Evolutionary conservation across 1,140 invertebrate genomes (phyloP), one percentile per base, ranked within the genome.

Genomic region (Prorops nasuta): DNA sequence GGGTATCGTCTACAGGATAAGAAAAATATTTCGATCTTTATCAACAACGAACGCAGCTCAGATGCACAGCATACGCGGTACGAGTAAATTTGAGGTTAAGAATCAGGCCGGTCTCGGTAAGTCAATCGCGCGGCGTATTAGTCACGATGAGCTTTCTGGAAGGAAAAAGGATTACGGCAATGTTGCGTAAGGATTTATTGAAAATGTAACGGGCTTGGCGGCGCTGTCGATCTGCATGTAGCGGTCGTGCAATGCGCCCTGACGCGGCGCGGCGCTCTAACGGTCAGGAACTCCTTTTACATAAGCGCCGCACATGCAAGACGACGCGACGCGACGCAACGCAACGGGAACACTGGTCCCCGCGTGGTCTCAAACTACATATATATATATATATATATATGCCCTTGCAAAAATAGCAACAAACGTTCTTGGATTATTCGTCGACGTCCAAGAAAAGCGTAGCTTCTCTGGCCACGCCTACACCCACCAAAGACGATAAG

Each of bases 241-340:
- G 55, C 60, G 59, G 58, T 54, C 47, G 17, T 12, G n/a, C n/a
- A n/a, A n/a, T n/a, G n/a, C n/a, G n/a, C n/a, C n/a, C n/a, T n/a
- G n/a, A n/a, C n/a, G 4, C 51, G 50, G 52, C 59, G 43, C 54
- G 53, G 56, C 46, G 60, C 37, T 55, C 59, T 63, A 63, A 63
- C 60, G 60, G 60, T 63, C 60, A 47, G 40, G 55, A 38, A 32
- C 41, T 43, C 24, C 44, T 52, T 48, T 51, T 63, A 58, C 45
- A 38, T 58, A 55, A 63, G 51, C 39, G 41, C 48, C 41, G 35
- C 32, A 36, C 32, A 44, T 52, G 12, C 54, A 50, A 42, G 50
- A 54, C 38, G 53, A 49, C 31, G 43, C 41, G 32, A 43, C 41
- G 21, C 8, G 28, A 19, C 8, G 39, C 17, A 44, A 56, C 54